Evolutionary conservation across 92 coral and sea anemone genomes (phyloP).

Genomic region (Paragorgia papillata): DNA sequence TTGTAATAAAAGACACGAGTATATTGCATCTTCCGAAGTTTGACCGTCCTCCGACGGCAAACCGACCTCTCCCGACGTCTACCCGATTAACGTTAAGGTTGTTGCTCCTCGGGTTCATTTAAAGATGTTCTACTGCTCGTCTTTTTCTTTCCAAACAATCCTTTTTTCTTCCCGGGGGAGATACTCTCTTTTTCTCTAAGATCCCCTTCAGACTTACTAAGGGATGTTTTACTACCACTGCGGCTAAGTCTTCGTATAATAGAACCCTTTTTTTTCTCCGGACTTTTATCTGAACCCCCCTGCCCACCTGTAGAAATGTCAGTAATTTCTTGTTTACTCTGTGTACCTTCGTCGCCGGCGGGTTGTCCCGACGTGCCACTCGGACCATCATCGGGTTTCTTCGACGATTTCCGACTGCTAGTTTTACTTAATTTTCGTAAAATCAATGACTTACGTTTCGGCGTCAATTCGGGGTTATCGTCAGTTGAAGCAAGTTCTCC

Average conservation of each 20-base stretch:
- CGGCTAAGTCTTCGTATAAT: neutral
- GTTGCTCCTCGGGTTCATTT: neutral
- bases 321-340: neutral
- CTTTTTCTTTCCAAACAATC: constrained; percentile 34
- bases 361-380: neutral
- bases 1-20: no score
- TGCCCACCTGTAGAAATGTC: neutral
- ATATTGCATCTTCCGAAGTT: neutral
- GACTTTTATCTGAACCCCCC: constrained; percentile 10
- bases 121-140: constrained; percentile 21
- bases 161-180: constrained; percentile 29
- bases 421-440: constrained; percentile 26
- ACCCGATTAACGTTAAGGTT: neutral
- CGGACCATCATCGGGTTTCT: neutral
- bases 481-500: neutral
- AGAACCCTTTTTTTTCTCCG: neutral
- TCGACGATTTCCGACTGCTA: constrained; percentile 30
- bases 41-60: neutral
- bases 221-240: constrained; percentile 14
- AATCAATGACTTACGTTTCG: constrained; percentile 12
- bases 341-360: neutral
- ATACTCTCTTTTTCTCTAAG: neutral
- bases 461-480: neutral
- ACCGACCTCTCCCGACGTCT: neutral
- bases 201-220: neutral